Percentiles rank a stretch among this genome's conserved stretches.
phyloP scores from a whole-genome alignment of 2,113 vertebrate species.

The Sceloporus tristichus region DNA sequence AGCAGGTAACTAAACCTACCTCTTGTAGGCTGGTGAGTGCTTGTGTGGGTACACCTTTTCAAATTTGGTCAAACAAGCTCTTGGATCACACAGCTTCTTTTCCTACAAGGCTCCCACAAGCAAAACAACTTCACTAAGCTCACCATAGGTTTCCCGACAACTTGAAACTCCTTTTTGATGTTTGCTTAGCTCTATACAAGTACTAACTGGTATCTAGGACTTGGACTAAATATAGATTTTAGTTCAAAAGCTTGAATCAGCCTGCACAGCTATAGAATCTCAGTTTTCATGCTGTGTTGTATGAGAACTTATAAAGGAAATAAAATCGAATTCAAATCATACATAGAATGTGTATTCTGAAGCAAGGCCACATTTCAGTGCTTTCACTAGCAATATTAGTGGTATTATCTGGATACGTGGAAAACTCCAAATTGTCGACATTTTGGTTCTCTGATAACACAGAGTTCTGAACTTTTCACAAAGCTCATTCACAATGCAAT shows the following conservation, averaged over 20 bases:
- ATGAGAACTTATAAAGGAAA: background rate
- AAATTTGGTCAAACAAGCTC: background rate
- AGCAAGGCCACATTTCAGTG: background rate
- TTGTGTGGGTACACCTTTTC: background rate
- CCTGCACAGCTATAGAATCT: background rate
- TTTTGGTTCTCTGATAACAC: background rate
- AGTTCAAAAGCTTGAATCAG: background rate
- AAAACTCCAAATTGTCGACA: conserved; percentile 13
- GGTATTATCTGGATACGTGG: background rate
- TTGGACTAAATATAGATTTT: background rate
- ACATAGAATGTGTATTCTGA: background rate
- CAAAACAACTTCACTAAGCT: background rate
- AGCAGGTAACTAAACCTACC: background rate
- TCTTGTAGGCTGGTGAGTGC: background rate
- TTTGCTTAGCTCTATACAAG: background rate
- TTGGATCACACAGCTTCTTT: too few relatives aligned
- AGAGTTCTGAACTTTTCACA: too few relatives aligned
- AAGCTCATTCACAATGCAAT: too few relatives aligned
- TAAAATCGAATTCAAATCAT: background rate
- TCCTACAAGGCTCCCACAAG: background rate
- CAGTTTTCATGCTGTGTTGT: background rate
- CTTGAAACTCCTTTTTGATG: background rate
- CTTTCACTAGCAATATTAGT: background rate
- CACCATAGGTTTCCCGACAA: background rate
- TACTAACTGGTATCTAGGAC: background rate